A percentile compares a stretch with the other conserved stretches of the same genome.
Conservation (phyloP, 2,888 invertebrate species). For the Leptothorax acervorum region DNA sequence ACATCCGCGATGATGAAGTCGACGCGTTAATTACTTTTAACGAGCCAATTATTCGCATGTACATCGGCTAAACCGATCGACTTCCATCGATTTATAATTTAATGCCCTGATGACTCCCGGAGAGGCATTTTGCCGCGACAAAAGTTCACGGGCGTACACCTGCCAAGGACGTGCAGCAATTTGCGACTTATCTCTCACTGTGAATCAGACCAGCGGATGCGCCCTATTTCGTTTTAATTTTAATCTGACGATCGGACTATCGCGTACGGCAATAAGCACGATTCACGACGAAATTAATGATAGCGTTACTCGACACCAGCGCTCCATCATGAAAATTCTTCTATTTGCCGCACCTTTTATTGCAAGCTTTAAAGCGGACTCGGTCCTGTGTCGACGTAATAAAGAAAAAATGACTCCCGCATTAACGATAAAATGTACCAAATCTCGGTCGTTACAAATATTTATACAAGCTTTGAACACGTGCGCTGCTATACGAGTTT, state of each 20-base stretch:
- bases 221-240: slow-evolving; percentile 29
- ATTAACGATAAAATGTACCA: slow-evolving; percentile 21
- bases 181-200: slow-evolving; percentile 35
- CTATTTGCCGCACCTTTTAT: slow-evolving; percentile 30
- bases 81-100: slow-evolving; percentile 67
- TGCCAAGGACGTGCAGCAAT: slow-evolving; percentile 37
- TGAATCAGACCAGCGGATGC: slow-evolving; percentile 7
- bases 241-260: neutral
- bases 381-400: neutral
- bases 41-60: slow-evolving; percentile 55
- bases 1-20: slow-evolving; percentile 21
- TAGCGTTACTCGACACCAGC: slow-evolving; percentile 3
- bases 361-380: neutral
- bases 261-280: neutral
- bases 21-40: slow-evolving; percentile 64
- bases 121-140: slow-evolving; percentile 34
- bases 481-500: neutral
- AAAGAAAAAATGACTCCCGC: slow-evolving; percentile 1
- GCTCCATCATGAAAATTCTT: neutral
- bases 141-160: slow-evolving; percentile 57
- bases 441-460: slow-evolving; percentile 9
- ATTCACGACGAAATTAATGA: slow-evolving; percentile 11
- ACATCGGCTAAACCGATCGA: slow-evolving; percentile 52
- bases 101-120: slow-evolving; percentile 46
- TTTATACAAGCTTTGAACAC: neutral